phyloP scores from a whole-genome alignment of 2,797 vertebrate genomes.

The Caiman crocodilus region DNA sequence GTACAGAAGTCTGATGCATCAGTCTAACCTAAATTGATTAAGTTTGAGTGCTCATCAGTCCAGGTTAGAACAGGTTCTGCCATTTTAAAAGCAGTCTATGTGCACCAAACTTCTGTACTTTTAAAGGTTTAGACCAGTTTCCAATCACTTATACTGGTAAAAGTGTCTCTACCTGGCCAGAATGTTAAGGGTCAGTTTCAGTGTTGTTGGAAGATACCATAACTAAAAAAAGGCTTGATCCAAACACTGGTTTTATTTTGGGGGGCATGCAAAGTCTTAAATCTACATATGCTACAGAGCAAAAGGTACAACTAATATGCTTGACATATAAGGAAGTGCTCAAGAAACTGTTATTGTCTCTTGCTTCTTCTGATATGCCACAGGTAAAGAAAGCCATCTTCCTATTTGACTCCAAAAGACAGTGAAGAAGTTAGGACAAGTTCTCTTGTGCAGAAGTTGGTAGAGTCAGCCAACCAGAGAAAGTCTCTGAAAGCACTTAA shows the following conservation, averaged over 20 bases:
- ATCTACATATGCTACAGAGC: background rate
- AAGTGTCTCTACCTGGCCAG: conserved; percentile 23
- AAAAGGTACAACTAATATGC: background rate
- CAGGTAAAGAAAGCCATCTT: background rate
- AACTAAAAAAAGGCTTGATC: conserved; percentile 60
- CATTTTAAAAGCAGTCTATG: no score
- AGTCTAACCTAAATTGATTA: no score
- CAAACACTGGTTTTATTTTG: conserved; percentile 34
- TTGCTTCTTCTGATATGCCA: background rate
- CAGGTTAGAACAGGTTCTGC: no score
- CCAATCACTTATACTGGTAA: background rate
- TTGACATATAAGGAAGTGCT: background rate
- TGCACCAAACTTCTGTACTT: no score
- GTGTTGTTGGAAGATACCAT: conserved; percentile 78
- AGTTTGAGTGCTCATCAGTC: no score
- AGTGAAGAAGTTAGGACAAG: background rate
- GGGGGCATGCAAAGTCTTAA: conserved; percentile 1
- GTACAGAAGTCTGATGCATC: no score
- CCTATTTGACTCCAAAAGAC: background rate
- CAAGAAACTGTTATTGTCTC: background rate
- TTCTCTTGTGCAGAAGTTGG: background rate
- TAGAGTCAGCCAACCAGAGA: background rate
- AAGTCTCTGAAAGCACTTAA: background rate
- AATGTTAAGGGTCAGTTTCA: conserved; percentile 77
- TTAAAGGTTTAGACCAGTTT: no score